Conservation (phyloP, 2,797 vertebrate genomes). For the Lagocephalus sceleratus region DNA sequence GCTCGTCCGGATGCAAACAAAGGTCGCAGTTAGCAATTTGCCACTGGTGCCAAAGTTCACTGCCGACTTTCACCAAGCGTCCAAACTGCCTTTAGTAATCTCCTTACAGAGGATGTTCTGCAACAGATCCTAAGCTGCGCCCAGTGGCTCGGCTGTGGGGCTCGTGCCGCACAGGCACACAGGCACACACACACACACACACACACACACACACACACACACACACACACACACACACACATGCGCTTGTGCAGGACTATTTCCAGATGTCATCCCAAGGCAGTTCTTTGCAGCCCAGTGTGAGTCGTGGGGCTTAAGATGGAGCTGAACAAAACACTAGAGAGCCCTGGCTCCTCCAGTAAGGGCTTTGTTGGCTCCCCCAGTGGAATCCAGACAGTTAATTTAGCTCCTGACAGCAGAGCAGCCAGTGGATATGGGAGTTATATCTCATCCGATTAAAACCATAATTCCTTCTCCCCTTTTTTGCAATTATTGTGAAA, state of each 20-base stretch:
- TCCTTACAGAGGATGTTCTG: conserved; percentile 61
- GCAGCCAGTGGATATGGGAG: conserved; percentile 37
- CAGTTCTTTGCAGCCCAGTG: conserved; percentile 49
- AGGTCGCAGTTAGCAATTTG: conserved; percentile 25
- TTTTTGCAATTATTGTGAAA: conserved; percentile 51
- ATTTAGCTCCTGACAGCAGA: conserved; percentile 63
- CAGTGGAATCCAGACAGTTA: conserved; percentile 60
- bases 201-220: conserved; percentile 7
- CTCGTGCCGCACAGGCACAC: conserved; percentile 25
- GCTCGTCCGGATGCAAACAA: conserved; percentile 20
- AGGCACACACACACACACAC: conserved; percentile 4
- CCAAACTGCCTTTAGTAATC: conserved; percentile 57
- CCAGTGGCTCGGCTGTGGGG: conserved; percentile 43
- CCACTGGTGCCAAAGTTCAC: conserved; percentile 52
- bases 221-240: conserved; percentile 13
- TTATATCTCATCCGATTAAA: conserved; percentile 58
- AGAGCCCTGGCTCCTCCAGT: conserved; percentile 63
- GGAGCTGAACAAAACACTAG: conserved; percentile 61
- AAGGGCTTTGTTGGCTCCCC: conserved; percentile 48
- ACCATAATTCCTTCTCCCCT: conserved; percentile 38
- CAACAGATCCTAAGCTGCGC: conserved; percentile 63
- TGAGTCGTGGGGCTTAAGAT: conserved; percentile 63
- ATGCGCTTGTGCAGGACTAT: conserved; percentile 8
- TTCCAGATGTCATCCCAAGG: conserved; percentile 51
- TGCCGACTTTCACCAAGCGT: conserved; percentile 38